Percentiles rank a stretch among this genome's conserved stretches.
Evolutionary conservation across 2,888 invertebrate species (phyloP).

Genomic region (Synanthedon tipuliformis): DNA sequence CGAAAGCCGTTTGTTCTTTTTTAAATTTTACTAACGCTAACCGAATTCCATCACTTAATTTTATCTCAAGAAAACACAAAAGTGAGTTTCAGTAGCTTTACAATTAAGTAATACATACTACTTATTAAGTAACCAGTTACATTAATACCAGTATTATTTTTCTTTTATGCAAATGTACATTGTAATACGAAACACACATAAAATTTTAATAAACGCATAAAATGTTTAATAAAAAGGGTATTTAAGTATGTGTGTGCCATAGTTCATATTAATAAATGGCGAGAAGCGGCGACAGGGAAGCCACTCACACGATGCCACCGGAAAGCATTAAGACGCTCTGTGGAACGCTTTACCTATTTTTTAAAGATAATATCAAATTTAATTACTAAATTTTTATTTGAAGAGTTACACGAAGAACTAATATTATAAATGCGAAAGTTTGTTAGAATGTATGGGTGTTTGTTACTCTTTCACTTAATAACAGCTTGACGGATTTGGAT

Average conservation of each 20-base stretch:
- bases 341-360: conserved; percentile 6
- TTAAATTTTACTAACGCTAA: too few relatives aligned
- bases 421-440: too few relatives aligned
- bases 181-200: not conserved
- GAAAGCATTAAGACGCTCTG: conserved; percentile 23
- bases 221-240: not conserved
- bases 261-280: conserved; percentile 19
- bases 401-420: not conserved
- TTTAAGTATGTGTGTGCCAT: conserved; percentile 14
- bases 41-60: too few relatives aligned
- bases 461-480: too few relatives aligned
- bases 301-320: conserved; percentile 18
- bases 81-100: too few relatives aligned
- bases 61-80: too few relatives aligned
- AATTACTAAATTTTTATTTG: not conserved
- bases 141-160: too few relatives aligned
- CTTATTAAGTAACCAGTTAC: too few relatives aligned
- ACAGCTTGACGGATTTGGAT: too few relatives aligned
- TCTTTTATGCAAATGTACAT: not conserved
- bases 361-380: not conserved
- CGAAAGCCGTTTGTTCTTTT: too few relatives aligned
- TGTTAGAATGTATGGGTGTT: too few relatives aligned
- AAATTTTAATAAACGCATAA: not conserved
- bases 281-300: conserved; percentile 18
- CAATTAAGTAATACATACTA: too few relatives aligned